Percentiles rank a stretch among this genome's conserved stretches.
Evolutionary conservation across 1,140 invertebrate species (phyloP).

Genomic region (Zaprionus taronus): DNA sequence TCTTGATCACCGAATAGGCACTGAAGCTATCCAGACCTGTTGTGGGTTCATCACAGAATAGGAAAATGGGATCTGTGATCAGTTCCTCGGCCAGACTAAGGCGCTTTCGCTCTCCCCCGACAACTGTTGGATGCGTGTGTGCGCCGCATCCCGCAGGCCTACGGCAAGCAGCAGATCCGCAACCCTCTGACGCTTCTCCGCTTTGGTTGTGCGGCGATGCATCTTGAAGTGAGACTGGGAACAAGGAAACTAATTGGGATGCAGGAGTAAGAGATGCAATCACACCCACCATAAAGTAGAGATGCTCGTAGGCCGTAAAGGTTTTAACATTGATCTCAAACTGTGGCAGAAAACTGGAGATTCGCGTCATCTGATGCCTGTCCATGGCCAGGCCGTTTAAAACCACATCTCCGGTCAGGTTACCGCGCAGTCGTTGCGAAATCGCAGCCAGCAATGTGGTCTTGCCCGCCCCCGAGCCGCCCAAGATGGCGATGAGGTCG

Average conservation of each 20-base stretch:
- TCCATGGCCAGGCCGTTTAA: conserved; percentile 88
- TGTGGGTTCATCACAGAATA: conserved; percentile 94
- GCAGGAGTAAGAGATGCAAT: conserved; percentile 13
- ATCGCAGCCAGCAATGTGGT: conserved; percentile 89
- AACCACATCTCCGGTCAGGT: conserved; percentile 87
- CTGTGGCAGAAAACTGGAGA: conserved; percentile 91
- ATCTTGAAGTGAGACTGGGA: conserved; percentile 86
- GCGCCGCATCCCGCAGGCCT: conserved; percentile 88
- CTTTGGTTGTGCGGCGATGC: conserved; percentile 85
- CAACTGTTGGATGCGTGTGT: conserved; percentile 88
- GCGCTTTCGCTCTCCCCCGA: conserved; percentile 96
- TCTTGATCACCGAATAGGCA: conserved; percentile 89
- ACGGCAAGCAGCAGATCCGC: conserved; percentile 86
- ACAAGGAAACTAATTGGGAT: conserved; percentile 24
- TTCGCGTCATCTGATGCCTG: conserved; percentile 87
- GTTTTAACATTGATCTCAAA: conserved; percentile 89
- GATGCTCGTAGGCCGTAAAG: conserved; percentile 89
- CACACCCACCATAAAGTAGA: conserved; percentile 89
- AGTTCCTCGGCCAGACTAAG: conserved; percentile 94
- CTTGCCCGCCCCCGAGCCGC: conserved; percentile 89
- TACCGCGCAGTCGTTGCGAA: conserved; percentile 87
- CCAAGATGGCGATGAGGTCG: conserved; percentile 86
- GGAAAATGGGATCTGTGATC: conserved; percentile 90
- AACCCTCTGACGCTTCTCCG: conserved; percentile 84
- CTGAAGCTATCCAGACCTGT: conserved; percentile 93